These are phyloP conservation scores for Chelmon rostratus DNA, from an alignment of 2,797 vertebrate genomes.

Conservation along the genomic window DNA sequence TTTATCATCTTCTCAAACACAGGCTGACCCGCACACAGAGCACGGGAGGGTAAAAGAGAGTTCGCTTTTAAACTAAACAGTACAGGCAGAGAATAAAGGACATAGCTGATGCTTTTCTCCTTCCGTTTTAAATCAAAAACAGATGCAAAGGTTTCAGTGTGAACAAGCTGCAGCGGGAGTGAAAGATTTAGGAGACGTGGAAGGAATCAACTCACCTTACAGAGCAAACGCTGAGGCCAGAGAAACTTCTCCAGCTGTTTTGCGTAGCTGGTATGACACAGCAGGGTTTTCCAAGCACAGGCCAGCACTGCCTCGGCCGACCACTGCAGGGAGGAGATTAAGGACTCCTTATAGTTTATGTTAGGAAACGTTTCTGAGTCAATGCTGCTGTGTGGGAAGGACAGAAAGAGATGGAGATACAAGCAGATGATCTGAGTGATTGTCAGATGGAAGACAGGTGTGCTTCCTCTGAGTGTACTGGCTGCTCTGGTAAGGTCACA, in stretches of 20 bases:
- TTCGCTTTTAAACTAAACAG: background rate
- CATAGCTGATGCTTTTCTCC: slow-evolving; percentile 34
- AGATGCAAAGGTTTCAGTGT: slow-evolving; percentile 32
- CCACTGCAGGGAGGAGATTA: slow-evolving; percentile 19
- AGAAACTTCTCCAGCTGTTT: slow-evolving; percentile 29
- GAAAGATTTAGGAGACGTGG: slow-evolving; percentile 31
- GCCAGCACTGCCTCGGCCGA: background rate
- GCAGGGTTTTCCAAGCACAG: slow-evolving; percentile 10
- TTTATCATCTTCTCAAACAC: slow-evolving; percentile 22
- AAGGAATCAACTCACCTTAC: slow-evolving; percentile 18
- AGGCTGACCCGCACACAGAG: background rate
- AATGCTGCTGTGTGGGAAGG: background rate
- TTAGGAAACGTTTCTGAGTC: background rate
- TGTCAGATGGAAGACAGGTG: background rate
- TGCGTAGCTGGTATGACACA: slow-evolving; percentile 12
- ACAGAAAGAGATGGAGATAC: too few species aligned
- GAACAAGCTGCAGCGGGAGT: slow-evolving; percentile 11
- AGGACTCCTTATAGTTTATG: background rate
- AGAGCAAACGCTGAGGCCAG: background rate
- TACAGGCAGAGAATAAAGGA: background rate
- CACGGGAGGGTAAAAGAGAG: background rate
- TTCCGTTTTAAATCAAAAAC: slow-evolving; percentile 36
- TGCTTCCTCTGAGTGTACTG: background rate
- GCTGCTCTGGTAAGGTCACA: background rate
- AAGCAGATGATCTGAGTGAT: background rate